A percentile compares a stretch with the other conserved stretches of the same genome.
Conservation (phyloP, 2,888 invertebrate species). For the Pogonocherus hispidulus region DNA sequence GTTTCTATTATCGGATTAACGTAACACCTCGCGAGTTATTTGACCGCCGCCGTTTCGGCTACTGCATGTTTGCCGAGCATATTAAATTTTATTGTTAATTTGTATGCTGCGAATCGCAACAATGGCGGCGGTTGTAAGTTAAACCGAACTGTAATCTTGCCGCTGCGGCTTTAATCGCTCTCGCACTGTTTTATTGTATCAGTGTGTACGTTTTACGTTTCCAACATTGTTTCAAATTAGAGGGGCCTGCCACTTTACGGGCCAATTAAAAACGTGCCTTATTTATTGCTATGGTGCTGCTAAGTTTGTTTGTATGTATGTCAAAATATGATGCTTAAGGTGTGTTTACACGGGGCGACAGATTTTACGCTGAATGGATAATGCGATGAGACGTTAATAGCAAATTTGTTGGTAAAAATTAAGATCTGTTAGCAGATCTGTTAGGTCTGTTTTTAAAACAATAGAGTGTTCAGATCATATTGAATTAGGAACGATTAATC, state of each 20-base stretch:
- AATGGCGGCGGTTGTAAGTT: conserved; percentile 53
- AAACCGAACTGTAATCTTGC: conserved; percentile 55
- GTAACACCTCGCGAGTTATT: conserved; percentile 59
- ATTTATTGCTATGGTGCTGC: background rate
- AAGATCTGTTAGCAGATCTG: no score
- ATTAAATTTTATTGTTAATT: conserved; percentile 64
- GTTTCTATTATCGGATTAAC: conserved; percentile 60
- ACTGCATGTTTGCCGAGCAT: conserved; percentile 60
- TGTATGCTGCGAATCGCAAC: conserved; percentile 54
- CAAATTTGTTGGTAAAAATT: no score
- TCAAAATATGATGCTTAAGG: no score
- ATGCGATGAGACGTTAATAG: no score
- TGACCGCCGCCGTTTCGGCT: conserved; percentile 57
- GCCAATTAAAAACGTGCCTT: conserved; percentile 12
- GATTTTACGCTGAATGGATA: no score
- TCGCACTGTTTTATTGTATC: conserved; percentile 45
- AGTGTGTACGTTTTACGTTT: conserved; percentile 41
- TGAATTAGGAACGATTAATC: no score
- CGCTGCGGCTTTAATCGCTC: conserved; percentile 49
- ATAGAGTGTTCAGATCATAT: no score
- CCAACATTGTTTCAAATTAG: conserved; percentile 23
- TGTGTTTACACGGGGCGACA: no score
- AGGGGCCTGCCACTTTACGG: conserved; percentile 5
- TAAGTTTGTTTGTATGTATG: no score
- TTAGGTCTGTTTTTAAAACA: no score